Evolutionary conservation across 2,797 vertebrate genomes (phyloP), one percentile per base, ranked within the genome.

Genomic region (Aldrovandia affinis): DNA sequence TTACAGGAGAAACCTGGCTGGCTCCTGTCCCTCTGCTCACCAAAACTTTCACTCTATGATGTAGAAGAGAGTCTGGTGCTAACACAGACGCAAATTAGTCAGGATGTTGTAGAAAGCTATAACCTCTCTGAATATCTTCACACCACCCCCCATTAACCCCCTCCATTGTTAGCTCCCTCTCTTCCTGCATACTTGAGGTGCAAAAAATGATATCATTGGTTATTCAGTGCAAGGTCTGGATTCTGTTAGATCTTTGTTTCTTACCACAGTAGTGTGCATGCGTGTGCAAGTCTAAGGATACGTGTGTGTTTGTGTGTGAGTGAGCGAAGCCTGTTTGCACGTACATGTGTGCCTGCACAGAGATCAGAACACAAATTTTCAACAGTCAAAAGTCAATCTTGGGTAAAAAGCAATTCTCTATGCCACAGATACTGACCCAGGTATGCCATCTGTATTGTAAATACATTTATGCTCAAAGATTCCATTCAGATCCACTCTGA

Each of bases 61-160:
- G 50, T 42, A 14, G 33, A 44, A 65, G 10, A 18, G 39, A 25
- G n/a, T 18, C 70, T 75, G 39, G 39, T 39, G 9, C 70, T n/a
- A 36, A 20, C 36, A 42, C 68, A 73, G 68, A 39, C 36, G 33
- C 18, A 9, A 14, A 3, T 36, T 28, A 30, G 39, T 20, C 80
- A 50, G 79, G 55, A 36, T 81, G 54, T 61, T 47, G 52, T 33
- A 15, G 52, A 57, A 25, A 59, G 54, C 36, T 20, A 3, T 59
- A 59, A 42, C 68, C 79, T 81, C 55, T 55, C 77, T 70, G 78
- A 80, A 84, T 80, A 70, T 80, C 50, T 80, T 84, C 44, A 12
- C 42, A 15, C 75, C 47, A 12, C 28, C 47, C 44, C 28, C 25
- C 20, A 33, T 22, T 22, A 3, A 6, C 36, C 9, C 28, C 39